Percentiles rank a stretch among this genome's conserved stretches.
Evolutionary conservation across 1,140 invertebrate species (phyloP).

Genomic region (Lanistes nyassanus): DNA sequence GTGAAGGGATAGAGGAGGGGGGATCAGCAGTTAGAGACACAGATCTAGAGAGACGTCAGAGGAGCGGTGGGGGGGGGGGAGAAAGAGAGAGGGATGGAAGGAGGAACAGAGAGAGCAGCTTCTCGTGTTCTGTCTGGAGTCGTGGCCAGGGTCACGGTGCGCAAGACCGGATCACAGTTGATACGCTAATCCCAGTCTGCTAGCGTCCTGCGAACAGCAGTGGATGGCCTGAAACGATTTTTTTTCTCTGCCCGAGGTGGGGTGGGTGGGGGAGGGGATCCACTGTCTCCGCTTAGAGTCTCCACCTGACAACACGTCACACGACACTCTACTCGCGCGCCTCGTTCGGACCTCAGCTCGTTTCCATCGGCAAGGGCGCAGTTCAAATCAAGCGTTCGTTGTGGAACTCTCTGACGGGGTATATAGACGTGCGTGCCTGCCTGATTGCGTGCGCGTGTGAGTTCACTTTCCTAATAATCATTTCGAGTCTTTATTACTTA

Average conservation of each 20-base stretch:
- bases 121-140: neutral
- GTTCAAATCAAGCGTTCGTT: neutral
- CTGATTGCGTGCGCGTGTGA: slow-evolving; percentile 3
- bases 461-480: too few relatives aligned
- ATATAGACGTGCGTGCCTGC: neutral
- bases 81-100: slow-evolving; percentile 2
- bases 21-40: neutral
- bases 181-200: neutral
- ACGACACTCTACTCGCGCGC: too few relatives aligned
- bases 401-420: neutral
- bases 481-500: too few relatives aligned
- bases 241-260: too few relatives aligned
- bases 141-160: neutral
- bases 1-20: neutral
- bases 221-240: too few relatives aligned
- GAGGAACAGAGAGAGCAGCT: neutral
- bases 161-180: neutral
- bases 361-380: neutral
- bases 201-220: neutral
- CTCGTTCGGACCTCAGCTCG: neutral
- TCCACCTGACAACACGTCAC: too few relatives aligned
- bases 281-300: too few relatives aligned
- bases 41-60: neutral
- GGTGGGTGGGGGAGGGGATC: too few relatives aligned
- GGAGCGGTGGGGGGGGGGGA: neutral